Conservation (phyloP, 2,888 invertebrate genomes). For the Cinara cedri region DNA sequence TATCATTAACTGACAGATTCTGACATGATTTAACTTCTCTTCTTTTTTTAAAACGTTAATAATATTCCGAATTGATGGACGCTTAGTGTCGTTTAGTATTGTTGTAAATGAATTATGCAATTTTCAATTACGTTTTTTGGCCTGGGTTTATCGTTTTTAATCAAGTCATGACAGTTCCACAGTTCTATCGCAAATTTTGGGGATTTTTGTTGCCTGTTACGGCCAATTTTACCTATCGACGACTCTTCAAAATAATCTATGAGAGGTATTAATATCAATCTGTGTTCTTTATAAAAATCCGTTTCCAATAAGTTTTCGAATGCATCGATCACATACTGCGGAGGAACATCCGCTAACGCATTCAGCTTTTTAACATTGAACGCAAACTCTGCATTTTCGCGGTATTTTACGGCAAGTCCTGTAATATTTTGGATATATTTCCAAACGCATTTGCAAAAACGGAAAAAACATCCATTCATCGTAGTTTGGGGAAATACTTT, state of each 20-base stretch:
- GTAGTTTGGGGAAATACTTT: background rate
- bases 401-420: background rate
- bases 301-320: background rate
- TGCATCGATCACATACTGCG: background rate
- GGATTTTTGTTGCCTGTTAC: background rate
- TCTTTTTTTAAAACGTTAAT: background rate
- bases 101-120: background rate
- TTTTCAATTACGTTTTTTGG: background rate
- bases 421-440: background rate
- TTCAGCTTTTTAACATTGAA: background rate
- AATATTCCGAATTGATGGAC: constrained; percentile 1
- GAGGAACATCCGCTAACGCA: background rate
- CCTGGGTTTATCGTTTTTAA: background rate
- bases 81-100: no score
- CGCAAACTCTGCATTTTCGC: background rate
- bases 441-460: background rate
- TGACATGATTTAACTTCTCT: background rate
- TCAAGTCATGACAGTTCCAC: background rate
- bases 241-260: background rate
- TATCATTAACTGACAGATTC: background rate
- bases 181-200: background rate
- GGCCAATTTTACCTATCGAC: background rate
- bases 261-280: background rate
- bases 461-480: background rate
- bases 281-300: background rate